Base-by-base conservation (phyloP, 2,888 invertebrate species). In the Volucella inanis region DNA sequence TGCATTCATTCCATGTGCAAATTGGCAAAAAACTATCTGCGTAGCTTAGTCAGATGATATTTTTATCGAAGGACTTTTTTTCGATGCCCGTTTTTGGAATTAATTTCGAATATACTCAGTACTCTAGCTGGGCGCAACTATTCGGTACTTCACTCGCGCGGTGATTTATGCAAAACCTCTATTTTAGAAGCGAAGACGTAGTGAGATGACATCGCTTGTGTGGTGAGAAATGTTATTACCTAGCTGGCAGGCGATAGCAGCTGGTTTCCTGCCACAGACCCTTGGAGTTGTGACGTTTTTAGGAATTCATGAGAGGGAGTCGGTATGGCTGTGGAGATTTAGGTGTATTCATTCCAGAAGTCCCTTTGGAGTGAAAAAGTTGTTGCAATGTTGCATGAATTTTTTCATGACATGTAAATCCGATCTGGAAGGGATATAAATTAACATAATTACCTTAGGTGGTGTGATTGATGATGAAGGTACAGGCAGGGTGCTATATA, bases 141-240 rank as follows among this genome's bases (percentile, higher is more conserved):
- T 31, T 31, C 31, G 6, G 31, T 18, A 45, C 68, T 62, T 31
- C 57, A 47, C 52, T 77, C 67, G 72, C 65, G 57, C 68, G 59
- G 59, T 79, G 79, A 84, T 84, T 84, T 79, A 84, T 84, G 80
- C 80, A 80, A 76, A 84, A 74, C 70, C 70, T n/a, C 43, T 74
- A 75, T 80, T 80, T 31, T 71, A 75, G 49, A 71, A 57, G 47
- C 65, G 71, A 67, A 45, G 79, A 70, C 75, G 64, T 72, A 55
- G 82, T 83, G 72, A 67, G 67, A 70, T 71, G 80, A 49, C 79
- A 79, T 77, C 64, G 81, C 75, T 75, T 78, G 74, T 74, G 78
- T 64, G 72, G 65, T 71, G 71, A 52, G 47, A 61, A 74, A 62
- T 83, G 74, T 78, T 79, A 79, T 71, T 68, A 62, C 84, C 72